Base-by-base conservation (phyloP, 2,113 vertebrate species). In the Crotophaga sulcirostris region DNA sequence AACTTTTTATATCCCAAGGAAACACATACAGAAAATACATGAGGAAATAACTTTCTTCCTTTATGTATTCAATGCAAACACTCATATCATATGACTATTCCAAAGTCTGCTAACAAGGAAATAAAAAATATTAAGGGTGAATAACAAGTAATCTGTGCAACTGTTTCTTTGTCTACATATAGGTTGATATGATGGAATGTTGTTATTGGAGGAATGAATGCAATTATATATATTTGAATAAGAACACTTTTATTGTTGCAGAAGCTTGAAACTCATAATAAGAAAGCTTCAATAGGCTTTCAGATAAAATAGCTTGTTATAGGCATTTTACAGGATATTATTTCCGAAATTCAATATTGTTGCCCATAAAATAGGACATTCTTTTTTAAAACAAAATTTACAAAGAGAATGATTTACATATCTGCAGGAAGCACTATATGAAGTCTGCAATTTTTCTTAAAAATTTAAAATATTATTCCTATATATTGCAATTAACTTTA, bases 141-240 rank as follows among this genome's bases (percentile, higher is more conserved):
- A 96, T 96, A 96, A 88, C 91, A 97, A 97, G 84, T 47, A 97
- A 86, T 96, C 80, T 66, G 64, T 59, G 87, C 84, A 95, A 93
- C 87, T 97, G 88, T 97, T 97, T 97, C 90, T 88, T 95, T 90
- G 54, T 94, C 97, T 97, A 94, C 96, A 97, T 98, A 96, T 96
- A 97, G 89, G 93, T 76, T 66, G 78, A 81, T 96, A 92, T 91
- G 94, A 97, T 96, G 72, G 83, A 96, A 96, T 97, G 82, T 72
- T 97, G 68, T 96, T 96, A 96, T 97, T 97, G 94, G 70, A 93
- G 75, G 66, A 92, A 93, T 77, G 88, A 97, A 94, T 91, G 45
- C 90, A 95, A 96, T 89, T 84, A 89, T 94, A 79, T 84, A 79
- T 93, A 97, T 97, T 96, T 97, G 95, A 98, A 97, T 97, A 97